These are phyloP conservation scores for Ictalurus furcatus DNA, from an alignment of 2,113 vertebrate species.

Conservation along the genomic window DNA sequence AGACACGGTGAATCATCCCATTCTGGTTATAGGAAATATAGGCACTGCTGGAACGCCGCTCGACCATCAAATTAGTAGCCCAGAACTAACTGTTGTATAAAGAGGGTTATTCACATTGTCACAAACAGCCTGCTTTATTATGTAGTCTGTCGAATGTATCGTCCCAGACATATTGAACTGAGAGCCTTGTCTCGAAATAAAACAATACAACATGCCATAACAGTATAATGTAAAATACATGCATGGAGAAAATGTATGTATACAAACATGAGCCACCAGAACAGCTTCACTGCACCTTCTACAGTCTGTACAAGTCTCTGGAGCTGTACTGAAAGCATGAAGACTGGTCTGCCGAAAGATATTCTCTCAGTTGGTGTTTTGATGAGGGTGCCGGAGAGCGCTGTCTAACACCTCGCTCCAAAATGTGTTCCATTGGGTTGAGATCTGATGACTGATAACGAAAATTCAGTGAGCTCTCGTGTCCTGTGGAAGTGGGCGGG, in stretches of 20 bases:
- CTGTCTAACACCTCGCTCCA: neutral
- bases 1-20: neutral
- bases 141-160: neutral
- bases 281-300: neutral
- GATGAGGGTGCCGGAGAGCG: neutral
- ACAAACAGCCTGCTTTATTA: neutral
- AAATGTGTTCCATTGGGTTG: neutral
- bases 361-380: neutral
- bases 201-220: neutral
- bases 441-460: neutral
- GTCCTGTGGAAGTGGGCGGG: neutral
- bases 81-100: neutral
- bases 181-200: neutral
- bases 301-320: neutral
- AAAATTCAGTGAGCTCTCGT: neutral
- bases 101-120: neutral
- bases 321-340: neutral
- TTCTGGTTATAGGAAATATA: neutral
- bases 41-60: neutral
- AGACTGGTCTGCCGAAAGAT: neutral
- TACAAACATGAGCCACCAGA: neutral
- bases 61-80: neutral
- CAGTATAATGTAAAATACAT: neutral
- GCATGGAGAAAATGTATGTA: neutral
- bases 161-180: neutral